These are phyloP conservation scores for Lepilemur septentrionalis DNA, from an alignment of 2,797 vertebrate genomes.

Conservation along the genomic window DNA sequence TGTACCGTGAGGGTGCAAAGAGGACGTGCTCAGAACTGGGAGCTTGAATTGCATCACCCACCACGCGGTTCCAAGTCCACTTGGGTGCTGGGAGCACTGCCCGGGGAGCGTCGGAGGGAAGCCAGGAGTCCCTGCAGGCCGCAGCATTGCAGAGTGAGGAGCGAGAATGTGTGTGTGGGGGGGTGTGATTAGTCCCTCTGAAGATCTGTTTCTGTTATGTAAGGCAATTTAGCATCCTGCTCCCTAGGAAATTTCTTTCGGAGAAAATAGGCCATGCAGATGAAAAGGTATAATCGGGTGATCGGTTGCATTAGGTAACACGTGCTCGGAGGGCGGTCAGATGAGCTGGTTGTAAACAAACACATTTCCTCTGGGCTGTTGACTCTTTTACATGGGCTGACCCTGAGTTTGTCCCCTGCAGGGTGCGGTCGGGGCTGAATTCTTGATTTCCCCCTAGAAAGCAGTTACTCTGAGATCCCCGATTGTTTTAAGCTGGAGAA, in stretches of 20 bases:
- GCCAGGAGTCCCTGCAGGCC: background rate
- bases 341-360: background rate
- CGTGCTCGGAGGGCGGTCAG: background rate
- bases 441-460: background rate
- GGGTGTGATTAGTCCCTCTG: background rate
- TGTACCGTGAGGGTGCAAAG: background rate
- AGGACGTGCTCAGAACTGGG: accelerated
- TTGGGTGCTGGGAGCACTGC: background rate
- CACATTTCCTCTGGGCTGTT: background rate
- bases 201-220: conserved; percentile 41
- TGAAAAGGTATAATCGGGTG: background rate
- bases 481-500: background rate
- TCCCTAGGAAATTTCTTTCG: background rate
- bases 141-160: background rate
- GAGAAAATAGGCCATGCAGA: conserved; percentile 51
- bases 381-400: background rate
- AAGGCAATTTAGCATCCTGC: conserved; percentile 18
- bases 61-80: too few relatives aligned
- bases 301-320: background rate
- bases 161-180: accelerated
- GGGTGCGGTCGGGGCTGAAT: background rate
- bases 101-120: background rate
- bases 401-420: background rate
- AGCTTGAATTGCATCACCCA: background rate
- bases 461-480: background rate